phyloP scores from a whole-genome alignment of 2,888 invertebrate genomes.

The Perithous albicinctus region DNA sequence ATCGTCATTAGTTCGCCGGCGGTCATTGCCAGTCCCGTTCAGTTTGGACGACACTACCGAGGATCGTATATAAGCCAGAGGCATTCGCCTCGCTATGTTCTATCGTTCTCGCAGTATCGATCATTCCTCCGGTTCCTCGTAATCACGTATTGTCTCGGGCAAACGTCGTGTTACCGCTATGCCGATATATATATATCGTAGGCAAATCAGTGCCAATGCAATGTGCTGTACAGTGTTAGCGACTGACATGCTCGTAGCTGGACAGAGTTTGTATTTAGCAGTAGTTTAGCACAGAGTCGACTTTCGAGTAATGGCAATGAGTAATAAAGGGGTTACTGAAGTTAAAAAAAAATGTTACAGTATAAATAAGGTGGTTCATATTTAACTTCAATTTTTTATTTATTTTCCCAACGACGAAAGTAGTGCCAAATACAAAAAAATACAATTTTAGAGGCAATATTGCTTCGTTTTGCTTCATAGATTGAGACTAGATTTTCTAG shows the following conservation, averaged over 20 bases:
- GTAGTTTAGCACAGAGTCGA: background rate
- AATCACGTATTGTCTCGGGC: slow-evolving; percentile 70
- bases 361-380: too few relatives aligned
- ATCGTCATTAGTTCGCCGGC: slow-evolving; percentile 46
- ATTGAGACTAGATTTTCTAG: too few relatives aligned
- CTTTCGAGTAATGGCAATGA: background rate
- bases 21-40: slow-evolving; percentile 57
- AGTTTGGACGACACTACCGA: slow-evolving; percentile 4
- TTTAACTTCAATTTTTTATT: too few relatives aligned
- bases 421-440: too few relatives aligned
- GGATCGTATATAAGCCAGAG: slow-evolving; percentile 22
- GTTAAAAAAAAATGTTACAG: too few relatives aligned
- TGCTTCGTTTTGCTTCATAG: too few relatives aligned
- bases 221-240: background rate
- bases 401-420: too few relatives aligned
- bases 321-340: too few relatives aligned
- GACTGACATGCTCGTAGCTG: background rate
- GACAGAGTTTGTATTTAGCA: slow-evolving; percentile 3
- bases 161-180: slow-evolving; percentile 53
- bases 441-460: too few relatives aligned
- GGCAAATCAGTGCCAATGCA: slow-evolving; percentile 34
- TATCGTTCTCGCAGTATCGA: slow-evolving; percentile 62
- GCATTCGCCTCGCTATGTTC: slow-evolving; percentile 40
- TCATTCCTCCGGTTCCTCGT: slow-evolving; percentile 58
- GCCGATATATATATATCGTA: slow-evolving; percentile 40